A percentile compares a stretch with the other conserved stretches of the same genome.
Evolutionary conservation across 2,113 vertebrate species (phyloP).

Genomic region (Camelus dromedarius): DNA sequence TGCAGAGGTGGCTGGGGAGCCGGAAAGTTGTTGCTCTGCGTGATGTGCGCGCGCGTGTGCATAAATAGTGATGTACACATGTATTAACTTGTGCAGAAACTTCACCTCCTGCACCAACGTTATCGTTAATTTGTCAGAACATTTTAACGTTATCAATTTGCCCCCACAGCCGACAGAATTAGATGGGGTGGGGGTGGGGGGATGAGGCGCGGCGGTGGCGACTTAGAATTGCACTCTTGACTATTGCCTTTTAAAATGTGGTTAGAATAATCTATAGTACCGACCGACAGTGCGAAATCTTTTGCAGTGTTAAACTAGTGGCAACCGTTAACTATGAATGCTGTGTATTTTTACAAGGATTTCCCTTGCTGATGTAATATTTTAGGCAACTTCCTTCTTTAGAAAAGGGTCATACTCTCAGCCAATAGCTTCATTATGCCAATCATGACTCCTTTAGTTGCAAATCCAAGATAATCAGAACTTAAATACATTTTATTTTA

Average conservation of each 20-base stretch:
- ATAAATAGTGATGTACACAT: background rate
- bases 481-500: conserved; percentile 85
- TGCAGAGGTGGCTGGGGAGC: background rate
- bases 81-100: conserved; percentile 61
- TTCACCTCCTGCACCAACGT: conserved; percentile 8
- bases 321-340: conserved; percentile 60
- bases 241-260: conserved; percentile 45
- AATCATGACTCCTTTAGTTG: conserved; percentile 63
- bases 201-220: background rate
- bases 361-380: conserved; percentile 82
- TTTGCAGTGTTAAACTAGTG: conserved; percentile 75
- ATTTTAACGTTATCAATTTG: background rate
- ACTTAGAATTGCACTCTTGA: background rate
- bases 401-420: conserved; percentile 74
- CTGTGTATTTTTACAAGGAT: conserved; percentile 71
- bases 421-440: conserved; percentile 81
- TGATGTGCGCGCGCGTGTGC: background rate
- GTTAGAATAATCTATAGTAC: conserved; percentile 5
- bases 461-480: conserved; percentile 83
- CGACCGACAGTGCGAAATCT: conserved; percentile 56
- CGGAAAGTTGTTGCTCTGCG: conserved; percentile 64
- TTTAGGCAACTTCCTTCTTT: conserved; percentile 77
- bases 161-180: background rate
- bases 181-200: background rate
- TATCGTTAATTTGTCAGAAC: conserved; percentile 3